phyloP scores from a whole-genome alignment of 2,113 vertebrate genomes.

The Coturnix japonica region DNA sequence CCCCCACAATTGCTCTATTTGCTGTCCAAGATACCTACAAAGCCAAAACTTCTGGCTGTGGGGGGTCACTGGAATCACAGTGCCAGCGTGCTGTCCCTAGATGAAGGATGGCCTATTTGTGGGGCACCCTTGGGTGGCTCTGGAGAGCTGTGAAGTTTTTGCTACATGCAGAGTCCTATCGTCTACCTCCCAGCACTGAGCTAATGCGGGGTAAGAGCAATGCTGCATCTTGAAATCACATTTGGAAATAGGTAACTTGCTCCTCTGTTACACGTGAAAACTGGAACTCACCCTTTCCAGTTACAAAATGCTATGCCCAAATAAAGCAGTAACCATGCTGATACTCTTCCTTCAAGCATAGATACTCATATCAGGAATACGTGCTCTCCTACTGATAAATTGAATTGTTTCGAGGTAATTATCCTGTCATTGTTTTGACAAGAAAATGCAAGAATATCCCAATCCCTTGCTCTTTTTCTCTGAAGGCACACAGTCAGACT shows the following conservation, averaged over 20 bases:
- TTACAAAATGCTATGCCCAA: not conserved
- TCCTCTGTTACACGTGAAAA: not conserved
- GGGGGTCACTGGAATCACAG: not conserved
- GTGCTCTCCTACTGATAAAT: not conserved
- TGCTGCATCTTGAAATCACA: accelerated
- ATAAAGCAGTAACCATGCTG: not conserved
- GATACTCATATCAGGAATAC: not conserved
- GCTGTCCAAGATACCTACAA: not conserved
- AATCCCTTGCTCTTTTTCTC: slow-evolving; percentile 32
- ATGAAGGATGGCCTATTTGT: accelerated
- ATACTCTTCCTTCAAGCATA: not conserved
- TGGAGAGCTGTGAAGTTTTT: accelerated
- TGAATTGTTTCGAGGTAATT: not conserved
- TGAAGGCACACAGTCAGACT: not conserved
- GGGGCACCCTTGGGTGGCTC: accelerated
- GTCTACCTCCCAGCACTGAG: not conserved
- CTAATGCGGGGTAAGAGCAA: not conserved
- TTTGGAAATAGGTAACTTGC: accelerated
- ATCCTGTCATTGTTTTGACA: not conserved
- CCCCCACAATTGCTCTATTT: not conserved
- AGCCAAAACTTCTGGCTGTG: not conserved
- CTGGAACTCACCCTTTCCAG: not conserved
- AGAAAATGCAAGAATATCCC: slow-evolving; percentile 20
- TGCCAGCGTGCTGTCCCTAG: not conserved
- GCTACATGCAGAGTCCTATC: accelerated